Evolutionary conservation across 2,888 invertebrate species (phyloP).

Genomic region (Peribatodes rhomboidaria): DNA sequence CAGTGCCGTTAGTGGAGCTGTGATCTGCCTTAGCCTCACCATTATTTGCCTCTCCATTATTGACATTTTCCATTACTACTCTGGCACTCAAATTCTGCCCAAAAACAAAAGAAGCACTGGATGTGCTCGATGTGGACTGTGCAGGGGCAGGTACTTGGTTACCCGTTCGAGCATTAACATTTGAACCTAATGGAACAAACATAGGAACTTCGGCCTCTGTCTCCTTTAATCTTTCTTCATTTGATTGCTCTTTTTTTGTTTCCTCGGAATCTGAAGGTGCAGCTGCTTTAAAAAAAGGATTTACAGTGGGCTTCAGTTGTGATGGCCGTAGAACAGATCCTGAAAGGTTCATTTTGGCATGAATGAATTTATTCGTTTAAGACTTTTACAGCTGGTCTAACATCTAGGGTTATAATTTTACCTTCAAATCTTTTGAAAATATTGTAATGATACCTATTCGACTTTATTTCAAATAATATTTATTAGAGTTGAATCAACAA

Average conservation of each 20-base stretch:
- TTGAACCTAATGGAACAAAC: conserved; percentile 80
- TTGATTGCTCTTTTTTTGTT: conserved; percentile 56
- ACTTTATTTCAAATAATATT: too few species aligned
- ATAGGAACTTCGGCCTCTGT: conserved; percentile 71
- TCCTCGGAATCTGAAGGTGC: conserved; percentile 54
- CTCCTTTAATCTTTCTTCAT: conserved; percentile 67
- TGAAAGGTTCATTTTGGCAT: conserved; percentile 46
- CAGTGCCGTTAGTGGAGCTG: conserved; percentile 85
- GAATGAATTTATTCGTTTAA: not conserved
- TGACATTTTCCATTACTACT: conserved; percentile 88
- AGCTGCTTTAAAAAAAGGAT: conserved; percentile 73
- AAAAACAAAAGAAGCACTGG: conserved; percentile 91
- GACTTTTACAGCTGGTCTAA: too few species aligned
- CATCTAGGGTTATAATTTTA: too few species aligned
- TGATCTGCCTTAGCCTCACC: conserved; percentile 76
- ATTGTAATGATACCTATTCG: too few species aligned
- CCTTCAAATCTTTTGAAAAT: too few species aligned
- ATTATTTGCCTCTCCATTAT: conserved; percentile 82
- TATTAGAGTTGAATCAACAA: too few species aligned
- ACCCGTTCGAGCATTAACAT: conserved; percentile 64
- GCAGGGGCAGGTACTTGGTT: conserved; percentile 84
- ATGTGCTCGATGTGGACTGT: conserved; percentile 69
- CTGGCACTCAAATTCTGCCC: conserved; percentile 96
- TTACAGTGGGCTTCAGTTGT: conserved; percentile 73
- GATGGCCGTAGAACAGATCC: conserved; percentile 79